Evolutionary conservation across 1,140 invertebrate genomes (phyloP).

Genomic region (Acromyrmex heyeri): DNA sequence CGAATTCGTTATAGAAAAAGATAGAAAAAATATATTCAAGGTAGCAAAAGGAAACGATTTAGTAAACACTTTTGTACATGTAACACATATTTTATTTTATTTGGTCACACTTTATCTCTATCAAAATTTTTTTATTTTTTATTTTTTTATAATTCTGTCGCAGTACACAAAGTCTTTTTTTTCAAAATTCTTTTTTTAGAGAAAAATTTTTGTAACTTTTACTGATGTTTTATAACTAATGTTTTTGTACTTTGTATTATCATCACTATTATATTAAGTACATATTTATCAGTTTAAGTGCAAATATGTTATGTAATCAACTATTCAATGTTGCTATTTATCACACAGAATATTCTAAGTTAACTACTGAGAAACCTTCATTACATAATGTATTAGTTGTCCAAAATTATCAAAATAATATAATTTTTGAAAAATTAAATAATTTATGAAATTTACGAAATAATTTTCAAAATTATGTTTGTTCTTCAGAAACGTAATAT

Average conservation of each 20-base stretch:
- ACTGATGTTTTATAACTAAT: not conserved
- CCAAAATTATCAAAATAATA: not conserved
- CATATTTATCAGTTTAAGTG: not conserved
- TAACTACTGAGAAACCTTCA: not conserved
- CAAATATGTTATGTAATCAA: conserved; percentile 1
- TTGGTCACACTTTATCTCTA: not conserved
- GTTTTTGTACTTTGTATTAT: not conserved
- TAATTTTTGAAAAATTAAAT: too few species aligned
- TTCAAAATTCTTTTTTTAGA: not conserved
- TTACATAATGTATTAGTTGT: not conserved
- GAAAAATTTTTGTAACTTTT: not conserved
- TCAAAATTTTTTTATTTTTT: not conserved
- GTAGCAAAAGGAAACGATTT: not conserved
- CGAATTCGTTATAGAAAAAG: not conserved
- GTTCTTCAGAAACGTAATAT: too few species aligned
- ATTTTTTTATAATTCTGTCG: not conserved
- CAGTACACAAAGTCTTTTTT: not conserved
- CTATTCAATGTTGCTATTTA: not conserved
- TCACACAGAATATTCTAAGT: not conserved
- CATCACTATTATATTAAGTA: not conserved
- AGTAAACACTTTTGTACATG: not conserved
- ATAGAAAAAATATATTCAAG: not conserved
- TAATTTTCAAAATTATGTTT: not conserved
- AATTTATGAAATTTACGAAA: not conserved
- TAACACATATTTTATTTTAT: not conserved